These are phyloP conservation scores for Aphidius colemani DNA, from an alignment of 2,888 invertebrate species.

Conservation along the genomic window DNA sequence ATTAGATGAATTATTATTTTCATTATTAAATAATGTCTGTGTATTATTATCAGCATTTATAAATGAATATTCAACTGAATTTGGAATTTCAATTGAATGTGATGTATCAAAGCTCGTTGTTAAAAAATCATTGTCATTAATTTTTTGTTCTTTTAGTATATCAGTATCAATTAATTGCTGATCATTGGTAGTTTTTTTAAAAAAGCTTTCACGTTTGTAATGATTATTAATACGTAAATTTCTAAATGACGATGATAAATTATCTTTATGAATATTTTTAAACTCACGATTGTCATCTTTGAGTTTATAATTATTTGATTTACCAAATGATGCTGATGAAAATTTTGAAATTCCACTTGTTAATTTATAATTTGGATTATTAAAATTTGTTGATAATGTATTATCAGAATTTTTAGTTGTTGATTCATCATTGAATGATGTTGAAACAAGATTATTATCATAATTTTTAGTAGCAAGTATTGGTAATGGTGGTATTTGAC, in stretches of 20 bases:
- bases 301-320: too few species aligned
- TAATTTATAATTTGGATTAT: too few species aligned
- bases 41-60: constrained; percentile 44
- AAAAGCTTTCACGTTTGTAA: neutral
- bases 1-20: neutral
- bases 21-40: constrained; percentile 49
- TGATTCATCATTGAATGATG: constrained; percentile 40
- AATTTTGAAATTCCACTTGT: too few species aligned
- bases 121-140: neutral
- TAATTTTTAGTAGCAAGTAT: constrained; percentile 39
- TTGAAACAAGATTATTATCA: constrained; percentile 39
- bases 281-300: neutral
- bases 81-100: constrained; percentile 36
- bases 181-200: constrained; percentile 20
- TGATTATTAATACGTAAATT: neutral
- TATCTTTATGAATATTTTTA: constrained; percentile 14
- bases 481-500: constrained; percentile 55
- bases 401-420: constrained; percentile 3
- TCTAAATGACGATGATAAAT: neutral
- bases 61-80: constrained; percentile 29
- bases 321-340: too few species aligned
- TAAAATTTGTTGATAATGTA: too few species aligned
- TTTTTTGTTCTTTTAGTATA: neutral
- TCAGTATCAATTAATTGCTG: constrained; percentile 16
- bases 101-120: neutral